Conservation (phyloP, 2,888 invertebrate genomes). For the Tillus elongatus region DNA sequence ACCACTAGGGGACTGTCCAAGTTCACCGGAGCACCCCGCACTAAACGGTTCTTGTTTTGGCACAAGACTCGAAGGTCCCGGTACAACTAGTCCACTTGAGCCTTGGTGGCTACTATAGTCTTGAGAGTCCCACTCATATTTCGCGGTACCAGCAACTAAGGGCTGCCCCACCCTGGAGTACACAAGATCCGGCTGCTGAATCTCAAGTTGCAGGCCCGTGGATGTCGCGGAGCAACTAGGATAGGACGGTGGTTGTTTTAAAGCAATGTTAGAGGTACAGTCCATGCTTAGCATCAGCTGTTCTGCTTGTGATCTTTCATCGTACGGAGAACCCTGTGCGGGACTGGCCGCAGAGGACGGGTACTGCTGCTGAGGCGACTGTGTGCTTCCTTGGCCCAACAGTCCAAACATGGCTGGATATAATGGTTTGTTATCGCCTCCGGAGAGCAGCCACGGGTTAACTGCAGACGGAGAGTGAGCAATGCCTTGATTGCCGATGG, state of each 20-base stretch:
- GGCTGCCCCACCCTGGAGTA: conserved; percentile 47
- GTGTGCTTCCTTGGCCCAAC: conserved; percentile 49
- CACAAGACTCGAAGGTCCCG: conserved; percentile 53
- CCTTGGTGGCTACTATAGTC: conserved; percentile 47
- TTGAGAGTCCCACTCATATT: conserved; percentile 60
- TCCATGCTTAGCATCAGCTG: conserved; percentile 54
- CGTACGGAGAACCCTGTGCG: conserved; percentile 50
- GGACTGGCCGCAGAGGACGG: conserved; percentile 45
- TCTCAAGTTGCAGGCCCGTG: conserved; percentile 43
- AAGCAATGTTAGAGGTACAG: conserved; percentile 45
- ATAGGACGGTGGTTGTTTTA: conserved; percentile 58
- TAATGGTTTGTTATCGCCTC: conserved; percentile 53
- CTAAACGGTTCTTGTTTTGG: conserved; percentile 60
- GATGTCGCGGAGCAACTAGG: conserved; percentile 46
- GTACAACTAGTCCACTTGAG: conserved; percentile 44
- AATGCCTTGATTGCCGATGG: conserved; percentile 39
- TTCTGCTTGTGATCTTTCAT: conserved; percentile 54
- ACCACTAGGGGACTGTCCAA: conserved; percentile 38
- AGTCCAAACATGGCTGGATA: conserved; percentile 56
- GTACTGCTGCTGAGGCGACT: conserved; percentile 51
- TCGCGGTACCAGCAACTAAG: conserved; percentile 44
- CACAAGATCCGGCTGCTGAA: conserved; percentile 47
- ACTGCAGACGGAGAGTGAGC: conserved; percentile 50
- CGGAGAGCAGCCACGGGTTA: conserved; percentile 65
- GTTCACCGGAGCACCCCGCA: conserved; percentile 34